Evolutionary conservation across 2,888 invertebrate genomes (phyloP), one percentile per base, ranked within the genome.

Genomic region (Phyllotreta striolata): DNA sequence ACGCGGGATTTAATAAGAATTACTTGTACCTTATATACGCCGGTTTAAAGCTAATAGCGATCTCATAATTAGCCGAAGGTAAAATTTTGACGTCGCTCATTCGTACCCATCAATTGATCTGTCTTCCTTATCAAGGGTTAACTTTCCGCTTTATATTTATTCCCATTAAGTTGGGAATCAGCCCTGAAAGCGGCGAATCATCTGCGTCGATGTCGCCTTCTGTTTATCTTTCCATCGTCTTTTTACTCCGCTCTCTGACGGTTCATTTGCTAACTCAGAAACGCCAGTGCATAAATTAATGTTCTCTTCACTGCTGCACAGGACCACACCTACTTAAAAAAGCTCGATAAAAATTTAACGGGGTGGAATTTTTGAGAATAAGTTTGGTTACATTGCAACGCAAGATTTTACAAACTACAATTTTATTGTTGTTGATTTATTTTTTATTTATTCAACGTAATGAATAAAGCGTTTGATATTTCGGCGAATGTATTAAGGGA

Each of bases 51-150:
- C 24, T 24, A 24, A 24, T 24, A 24, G 24, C 24, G 24, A 24
- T 24, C 24, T 4, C 24, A 4, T 24, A 24, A 24, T 24, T 24
- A 24, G 2, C 24, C 24, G 24, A 3, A 24, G 24, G 24, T 24
- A 24, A 24, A 24, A 24, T 24, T 24, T 24, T 24, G 24, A 24
- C 77, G 79, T 79, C 79, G 79, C 79, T 78, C 78, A 73, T 78
- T 74, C 73, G 68, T 64, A 70, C 76, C 77, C 79, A 80, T 81
- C 80, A 79, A 80, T 80, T 79, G 79, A 80, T 80, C 79, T 81
- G 79, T 79, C 78, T 78, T 77, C 76, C 79, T 80, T 80, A 80
- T 80, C 80, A 76, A 70, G 73, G 72, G 77, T 77, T 79, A 78
- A 79, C 79, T 79, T 80, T 79, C 78, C 79, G 78, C 77, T 77